Evolutionary conservation across 92 coral and sea anemone genomes (phyloP).

Genomic region (Scolanthus callimorphus): DNA sequence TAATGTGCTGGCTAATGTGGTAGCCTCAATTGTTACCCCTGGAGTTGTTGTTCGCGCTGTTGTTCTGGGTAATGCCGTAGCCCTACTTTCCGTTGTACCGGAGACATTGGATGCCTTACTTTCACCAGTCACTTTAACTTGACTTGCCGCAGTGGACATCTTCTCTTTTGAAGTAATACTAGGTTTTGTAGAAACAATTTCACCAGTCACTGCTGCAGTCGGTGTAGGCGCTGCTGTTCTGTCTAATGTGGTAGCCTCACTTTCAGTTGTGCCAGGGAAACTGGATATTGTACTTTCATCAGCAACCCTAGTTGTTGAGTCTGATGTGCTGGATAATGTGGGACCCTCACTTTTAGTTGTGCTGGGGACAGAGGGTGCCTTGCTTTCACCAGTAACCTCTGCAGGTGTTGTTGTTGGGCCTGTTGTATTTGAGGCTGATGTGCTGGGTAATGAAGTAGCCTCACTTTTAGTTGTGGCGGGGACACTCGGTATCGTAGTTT

Average conservation of each 20-base stretch:
- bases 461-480: no score
- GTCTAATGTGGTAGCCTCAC: no score
- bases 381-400: neutral
- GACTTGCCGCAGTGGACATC: neutral
- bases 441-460: no score
- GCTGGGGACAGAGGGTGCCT: neutral
- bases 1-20: no score
- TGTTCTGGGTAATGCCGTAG: no score
- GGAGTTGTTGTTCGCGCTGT: no score
- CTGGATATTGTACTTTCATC: neutral
- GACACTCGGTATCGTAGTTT: no score
- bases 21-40: neutral
- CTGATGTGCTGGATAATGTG: no score
- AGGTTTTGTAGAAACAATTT: neutral
- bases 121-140: no score
- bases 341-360: neutral
- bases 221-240: neutral
- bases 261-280: neutral
- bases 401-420: slow-evolving; percentile 2
- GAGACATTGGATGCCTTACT: no score
- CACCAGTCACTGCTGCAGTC: neutral
- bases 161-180: neutral
- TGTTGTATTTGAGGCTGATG: neutral
- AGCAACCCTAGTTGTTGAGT: neutral
- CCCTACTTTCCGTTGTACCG: no score